Base-by-base conservation (phyloP, 2,888 invertebrate species). In the Synergus gifuensis region DNA sequence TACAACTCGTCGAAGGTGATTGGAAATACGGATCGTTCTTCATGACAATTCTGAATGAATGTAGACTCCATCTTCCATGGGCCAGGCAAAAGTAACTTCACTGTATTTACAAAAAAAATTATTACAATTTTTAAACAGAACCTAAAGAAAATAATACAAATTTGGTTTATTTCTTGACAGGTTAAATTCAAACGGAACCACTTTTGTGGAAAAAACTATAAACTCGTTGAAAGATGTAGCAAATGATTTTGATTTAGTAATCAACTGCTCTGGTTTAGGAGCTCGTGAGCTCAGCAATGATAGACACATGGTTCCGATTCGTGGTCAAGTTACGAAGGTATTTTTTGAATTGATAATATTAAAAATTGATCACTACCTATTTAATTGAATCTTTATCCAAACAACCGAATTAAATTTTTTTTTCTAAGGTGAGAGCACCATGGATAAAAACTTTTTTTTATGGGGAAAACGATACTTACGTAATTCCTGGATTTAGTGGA, bases 381-480 rank as follows among this genome's bases (percentile, higher is more conserved):
- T 40, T 46, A 69, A 42, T 44, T 69, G 0, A 40, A 18, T 69
- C 36, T 36, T 4, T 36, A 0, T 7, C 36, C 36, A 0, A 36
- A 36, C 36, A 36, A 36, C 14, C 22, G 7, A 22, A 28, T 40
- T 22, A 12, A 49, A 66, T 46, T 60, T 44, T 79, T 79, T 42
- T 78, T 28, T 81, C 85, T 64, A 82, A 95, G 95, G 95, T 96
- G 0, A 94, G 94, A 79, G 98, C 98, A 0, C 98, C 98, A 0
- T 98, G 98, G 98, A 93, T 98, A 67, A 98, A 97, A 92, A 96
- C 95, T 11, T 98, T 97, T 78, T 96, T 96, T 89, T 98, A 97
- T 89, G 96, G 95, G 0, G 98, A 98, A 88, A 94, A 95, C 81
- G 97, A 97, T 86, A 96, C 97, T 0, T 98, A 98, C 90, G 94